phyloP scores from a whole-genome alignment of 1,140 invertebrate species.

The Phthorimaea operculella region DNA sequence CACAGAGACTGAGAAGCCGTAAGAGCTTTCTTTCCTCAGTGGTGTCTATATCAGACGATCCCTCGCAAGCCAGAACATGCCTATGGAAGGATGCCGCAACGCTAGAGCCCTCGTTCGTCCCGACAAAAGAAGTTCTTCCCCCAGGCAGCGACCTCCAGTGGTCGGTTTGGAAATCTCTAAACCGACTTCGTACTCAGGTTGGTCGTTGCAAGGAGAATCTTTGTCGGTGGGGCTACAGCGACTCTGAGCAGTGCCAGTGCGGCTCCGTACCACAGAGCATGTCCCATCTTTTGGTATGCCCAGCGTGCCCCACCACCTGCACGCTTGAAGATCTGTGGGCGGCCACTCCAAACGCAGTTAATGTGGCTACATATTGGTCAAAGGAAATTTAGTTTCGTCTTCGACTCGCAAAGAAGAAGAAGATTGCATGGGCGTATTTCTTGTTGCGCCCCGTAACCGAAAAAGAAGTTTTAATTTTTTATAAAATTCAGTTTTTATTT shows the following conservation, averaged over 20 bases:
- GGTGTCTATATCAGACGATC: not conserved
- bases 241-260: not conserved
- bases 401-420: too few relatives aligned
- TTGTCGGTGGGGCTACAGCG: not conserved
- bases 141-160: not conserved
- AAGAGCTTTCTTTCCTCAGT: not conserved
- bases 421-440: too few relatives aligned
- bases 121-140: not conserved
- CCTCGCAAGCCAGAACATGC: not conserved
- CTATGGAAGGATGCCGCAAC: not conserved
- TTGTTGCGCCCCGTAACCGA: too few relatives aligned
- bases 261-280: not conserved
- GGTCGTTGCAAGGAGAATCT: not conserved
- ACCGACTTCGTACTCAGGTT: not conserved
- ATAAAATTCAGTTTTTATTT: too few relatives aligned
- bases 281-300: not conserved
- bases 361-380: slow-evolving; percentile 1
- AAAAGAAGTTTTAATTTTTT: too few relatives aligned
- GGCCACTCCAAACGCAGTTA: not conserved
- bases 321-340: not conserved
- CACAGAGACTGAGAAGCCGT: not conserved
- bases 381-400: too few relatives aligned
- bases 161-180: not conserved
- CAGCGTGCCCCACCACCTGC: not conserved
- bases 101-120: not conserved